Percentiles rank a stretch among this genome's conserved stretches.
Conservation (phyloP, 2,113 vertebrate genomes). For the Crotalus helleri region DNA sequence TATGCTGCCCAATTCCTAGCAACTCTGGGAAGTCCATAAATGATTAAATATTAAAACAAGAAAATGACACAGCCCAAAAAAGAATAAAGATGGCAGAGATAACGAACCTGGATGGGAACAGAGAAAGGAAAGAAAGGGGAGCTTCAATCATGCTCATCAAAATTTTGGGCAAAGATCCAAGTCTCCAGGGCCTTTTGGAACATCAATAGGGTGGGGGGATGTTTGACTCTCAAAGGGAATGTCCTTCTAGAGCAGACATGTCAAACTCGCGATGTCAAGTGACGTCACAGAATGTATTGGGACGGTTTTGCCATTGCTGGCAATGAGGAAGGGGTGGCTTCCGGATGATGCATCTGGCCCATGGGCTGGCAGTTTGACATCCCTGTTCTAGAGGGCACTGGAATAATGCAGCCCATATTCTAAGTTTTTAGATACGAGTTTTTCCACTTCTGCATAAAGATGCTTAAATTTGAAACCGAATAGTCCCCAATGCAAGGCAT, state of each 20-base stretch:
- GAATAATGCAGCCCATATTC: neutral
- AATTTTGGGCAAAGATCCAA: neutral
- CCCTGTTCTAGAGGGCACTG: neutral
- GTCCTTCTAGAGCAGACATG: neutral
- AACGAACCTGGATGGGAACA: neutral
- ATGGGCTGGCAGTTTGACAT: too few species aligned
- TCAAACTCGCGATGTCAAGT: too few species aligned
- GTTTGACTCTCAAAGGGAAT: neutral
- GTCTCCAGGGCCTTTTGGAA: neutral
- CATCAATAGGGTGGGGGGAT: neutral
- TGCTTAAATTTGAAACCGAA: neutral
- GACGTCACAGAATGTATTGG: too few species aligned
- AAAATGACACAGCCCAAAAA: neutral
- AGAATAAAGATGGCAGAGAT: neutral
- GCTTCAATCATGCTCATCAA: neutral
- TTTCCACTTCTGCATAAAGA: neutral
- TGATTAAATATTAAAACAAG: neutral
- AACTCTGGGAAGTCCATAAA: neutral
- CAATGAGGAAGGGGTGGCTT: too few species aligned
- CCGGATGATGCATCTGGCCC: too few species aligned
- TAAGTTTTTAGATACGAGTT: neutral
- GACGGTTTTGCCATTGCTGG: too few species aligned
- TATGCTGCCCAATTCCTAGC: neutral
- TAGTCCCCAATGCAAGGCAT: neutral
- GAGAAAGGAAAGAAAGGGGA: neutral